Evolutionary conservation across 2,113 vertebrate genomes (phyloP), one percentile per base, ranked within the genome.

Genomic region (Tamias sibiricus): DNA sequence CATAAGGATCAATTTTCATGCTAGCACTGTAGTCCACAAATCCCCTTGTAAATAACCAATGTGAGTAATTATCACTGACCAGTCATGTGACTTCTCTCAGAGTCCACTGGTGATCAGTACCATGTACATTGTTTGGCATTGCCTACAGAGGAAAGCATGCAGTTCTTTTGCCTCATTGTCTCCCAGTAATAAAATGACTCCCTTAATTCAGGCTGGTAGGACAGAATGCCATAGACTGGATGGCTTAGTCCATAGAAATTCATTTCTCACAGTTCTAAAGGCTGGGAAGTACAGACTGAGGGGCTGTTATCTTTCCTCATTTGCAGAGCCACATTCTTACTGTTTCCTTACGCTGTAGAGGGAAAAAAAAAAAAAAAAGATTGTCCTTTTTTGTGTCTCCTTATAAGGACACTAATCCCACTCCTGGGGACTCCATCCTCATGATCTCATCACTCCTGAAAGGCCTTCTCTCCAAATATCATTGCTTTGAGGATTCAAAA

Each of bases 81-180:
- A 94, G 17, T 94, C 74, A 75, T 40, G 26, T 81, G 40, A 88
- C 32, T 87, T 84, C 26, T 76, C 44, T 69, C n/a, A 93, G 57
- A 71, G 11, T 71, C 14, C 64, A 0, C 22, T 49, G 8, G 24
- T 16, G 66, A 62, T 20, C 59, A 5, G 68, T 84, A 35, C 59
- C 66, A 6, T n/a, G 69, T 37, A 17, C 49, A 66, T 47, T 92
- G 22, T 75, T n/a, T 66, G 35, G 64, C 49, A 68, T 49, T 91
- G 82, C 59, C 49, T 76, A 37, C 9, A 71, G 28, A 85, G 22
- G 13, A 91, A 76, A 97, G 22, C 8, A 37, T 54, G 17, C 12
- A 16, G 19, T 37, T 76, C 93, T 59, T 59, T 59, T 52, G 24
- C 19, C 42, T 71, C 68, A 20, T n/a, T 66, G 28, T 49, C 19